Evolutionary conservation across 2,113 vertebrate species (phyloP).

Genomic region (Orcinus orca): DNA sequence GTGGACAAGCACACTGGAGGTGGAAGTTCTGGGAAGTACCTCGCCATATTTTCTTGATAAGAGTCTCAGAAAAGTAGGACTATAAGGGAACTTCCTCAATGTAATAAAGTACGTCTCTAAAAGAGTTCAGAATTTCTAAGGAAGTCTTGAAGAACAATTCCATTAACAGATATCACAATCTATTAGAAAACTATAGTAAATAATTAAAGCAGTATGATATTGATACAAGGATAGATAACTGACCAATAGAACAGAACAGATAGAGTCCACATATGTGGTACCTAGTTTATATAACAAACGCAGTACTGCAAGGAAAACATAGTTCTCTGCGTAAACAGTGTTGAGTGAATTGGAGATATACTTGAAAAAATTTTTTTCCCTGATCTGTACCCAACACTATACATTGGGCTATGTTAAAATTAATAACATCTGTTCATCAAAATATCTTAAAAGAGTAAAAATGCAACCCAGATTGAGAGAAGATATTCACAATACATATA

Average conservation of each 20-base stretch:
- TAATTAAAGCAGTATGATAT: background rate
- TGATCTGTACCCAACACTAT: background rate
- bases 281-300: background rate
- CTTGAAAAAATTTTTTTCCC: background rate
- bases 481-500: background rate
- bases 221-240: background rate
- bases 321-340: background rate
- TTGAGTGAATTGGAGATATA: background rate
- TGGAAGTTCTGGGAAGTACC: too few relatives aligned
- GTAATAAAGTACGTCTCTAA: background rate
- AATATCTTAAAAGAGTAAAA: background rate
- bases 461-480: background rate
- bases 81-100: background rate
- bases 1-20: accelerated
- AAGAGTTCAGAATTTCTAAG: background rate
- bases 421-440: background rate
- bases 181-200: background rate
- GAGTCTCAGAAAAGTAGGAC: background rate
- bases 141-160: background rate
- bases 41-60: background rate
- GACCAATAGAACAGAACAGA: background rate
- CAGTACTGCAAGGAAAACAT: background rate
- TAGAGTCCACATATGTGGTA: background rate
- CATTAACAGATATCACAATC: background rate
- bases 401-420: background rate